Evolutionary conservation across 2,797 vertebrate species (phyloP).

Genomic region (Babyrousa celebensis): DNA sequence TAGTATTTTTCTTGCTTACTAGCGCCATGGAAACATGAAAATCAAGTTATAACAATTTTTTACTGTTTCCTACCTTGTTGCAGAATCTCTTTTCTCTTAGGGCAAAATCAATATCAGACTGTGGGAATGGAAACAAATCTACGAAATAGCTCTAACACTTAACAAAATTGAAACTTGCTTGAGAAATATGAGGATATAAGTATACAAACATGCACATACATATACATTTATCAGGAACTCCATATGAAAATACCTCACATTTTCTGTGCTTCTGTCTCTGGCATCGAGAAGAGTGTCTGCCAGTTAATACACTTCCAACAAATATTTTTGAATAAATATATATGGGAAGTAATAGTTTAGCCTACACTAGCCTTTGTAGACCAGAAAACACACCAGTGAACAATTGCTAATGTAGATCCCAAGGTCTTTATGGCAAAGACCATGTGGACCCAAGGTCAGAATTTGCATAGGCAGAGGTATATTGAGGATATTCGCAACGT

Average conservation of each 20-base stretch:
- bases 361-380: not conserved
- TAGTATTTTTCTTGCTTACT: not conserved
- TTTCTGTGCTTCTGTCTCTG: not conserved
- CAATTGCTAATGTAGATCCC: accelerated
- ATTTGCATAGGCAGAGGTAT: not conserved
- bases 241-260: not conserved
- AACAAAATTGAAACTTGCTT: constrained; percentile 39
- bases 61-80: not conserved
- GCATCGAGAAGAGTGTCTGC: not conserved
- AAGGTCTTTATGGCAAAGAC: not conserved
- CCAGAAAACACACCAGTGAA: not conserved
- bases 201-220: not conserved
- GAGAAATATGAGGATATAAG: not conserved
- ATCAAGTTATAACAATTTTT: not conserved
- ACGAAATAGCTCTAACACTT: not conserved
- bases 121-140: not conserved
- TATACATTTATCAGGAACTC: not conserved
- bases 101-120: not conserved
- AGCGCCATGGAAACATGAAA: not conserved
- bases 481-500: not conserved
- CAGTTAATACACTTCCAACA: not conserved
- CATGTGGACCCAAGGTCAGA: not conserved
- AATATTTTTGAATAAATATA: not conserved
- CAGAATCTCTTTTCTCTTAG: constrained; percentile 10
- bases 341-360: not conserved